Base-by-base conservation (phyloP, 2,113 vertebrate species). In the Leptobrachium ailaonicum region DNA sequence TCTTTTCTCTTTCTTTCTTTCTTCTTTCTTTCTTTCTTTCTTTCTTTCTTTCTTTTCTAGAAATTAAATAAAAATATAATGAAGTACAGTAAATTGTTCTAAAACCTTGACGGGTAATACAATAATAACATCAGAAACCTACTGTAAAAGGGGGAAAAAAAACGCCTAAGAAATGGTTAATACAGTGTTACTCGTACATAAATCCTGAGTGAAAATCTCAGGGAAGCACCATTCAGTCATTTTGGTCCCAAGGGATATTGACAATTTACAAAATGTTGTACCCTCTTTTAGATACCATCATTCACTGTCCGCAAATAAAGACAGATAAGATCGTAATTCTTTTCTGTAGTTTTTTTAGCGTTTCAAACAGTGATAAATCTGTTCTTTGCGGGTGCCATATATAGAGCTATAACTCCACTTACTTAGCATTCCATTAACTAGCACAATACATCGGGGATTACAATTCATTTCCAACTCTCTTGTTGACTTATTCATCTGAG, bases 231-330 rank as follows among this genome's bases (percentile, higher is more conserved):
- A 50, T 68, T 77, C 75, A 54, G 8, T 77, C 42, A 70, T 60
- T 60, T 14, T 70, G 67, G 13, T 71, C 76, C 76, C 76, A 13
- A 41, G 67, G 62, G 76, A 70, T 1, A 9, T 77, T 62, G 6
- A 77, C 76, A 77, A 60, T 77, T 77, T 77, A 20, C 76, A n/a
- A 50, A 73, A 66, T 71, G 54, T 14, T 66, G 76, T 72, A 71
- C 32, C 32, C 32, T 79, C 12, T 71, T 79, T 64, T 72, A 73
- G 77, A 79, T 72, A 66, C 67, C 20, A 73, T 79, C 70, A 72
- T 79, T 79, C 62, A 72, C 60, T 66, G 77, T 72, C 70, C 8
- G 7, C 77, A 73, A 79, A 79, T 79, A 79, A 72, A 68, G 71
- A 72, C 58, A 47, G 69, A 79, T 73, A 79, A 79, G 56, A 79